phyloP scores from a whole-genome alignment of 1,140 invertebrate species.

The Drosophila kepulauana region DNA sequence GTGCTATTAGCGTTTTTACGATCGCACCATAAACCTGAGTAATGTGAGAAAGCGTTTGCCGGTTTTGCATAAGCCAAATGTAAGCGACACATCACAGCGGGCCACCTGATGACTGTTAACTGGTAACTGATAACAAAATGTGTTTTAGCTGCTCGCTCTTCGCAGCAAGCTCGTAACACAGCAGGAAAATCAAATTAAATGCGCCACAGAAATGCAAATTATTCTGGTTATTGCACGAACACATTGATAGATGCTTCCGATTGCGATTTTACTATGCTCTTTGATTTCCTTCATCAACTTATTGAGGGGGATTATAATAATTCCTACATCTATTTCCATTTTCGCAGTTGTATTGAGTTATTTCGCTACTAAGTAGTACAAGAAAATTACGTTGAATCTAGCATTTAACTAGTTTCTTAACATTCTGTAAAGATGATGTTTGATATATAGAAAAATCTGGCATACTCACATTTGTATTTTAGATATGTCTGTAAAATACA shows the following conservation, averaged over 20 bases:
- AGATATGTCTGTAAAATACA: too few relatives aligned
- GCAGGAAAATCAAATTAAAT: conserved; percentile 32
- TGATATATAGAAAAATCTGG: too few relatives aligned
- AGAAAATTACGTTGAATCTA: too few relatives aligned
- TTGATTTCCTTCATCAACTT: not conserved
- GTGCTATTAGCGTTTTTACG: conserved; percentile 50
- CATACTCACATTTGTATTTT: too few relatives aligned
- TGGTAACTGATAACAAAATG: conserved; percentile 27
- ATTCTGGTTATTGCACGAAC: not conserved
- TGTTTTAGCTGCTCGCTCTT: conserved; percentile 13
- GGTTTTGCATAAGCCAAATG: conserved; percentile 33
- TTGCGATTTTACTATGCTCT: not conserved
- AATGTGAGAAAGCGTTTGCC: conserved; percentile 70
- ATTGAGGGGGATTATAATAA: too few relatives aligned
- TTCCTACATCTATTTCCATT: too few relatives aligned
- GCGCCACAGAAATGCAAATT: conserved; percentile 3
- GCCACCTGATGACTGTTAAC: not conserved
- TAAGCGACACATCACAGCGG: conserved; percentile 26
- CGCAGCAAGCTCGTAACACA: conserved; percentile 31
- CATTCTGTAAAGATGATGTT: too few relatives aligned
- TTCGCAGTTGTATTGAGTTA: too few relatives aligned
- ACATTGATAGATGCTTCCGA: not conserved
- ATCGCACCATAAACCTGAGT: conserved; percentile 65
- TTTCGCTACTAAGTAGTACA: too few relatives aligned
- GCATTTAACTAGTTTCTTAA: too few relatives aligned